Evolutionary conservation across 2,113 vertebrate species (phyloP).

Genomic region (Anser brachyrhynchus): DNA sequence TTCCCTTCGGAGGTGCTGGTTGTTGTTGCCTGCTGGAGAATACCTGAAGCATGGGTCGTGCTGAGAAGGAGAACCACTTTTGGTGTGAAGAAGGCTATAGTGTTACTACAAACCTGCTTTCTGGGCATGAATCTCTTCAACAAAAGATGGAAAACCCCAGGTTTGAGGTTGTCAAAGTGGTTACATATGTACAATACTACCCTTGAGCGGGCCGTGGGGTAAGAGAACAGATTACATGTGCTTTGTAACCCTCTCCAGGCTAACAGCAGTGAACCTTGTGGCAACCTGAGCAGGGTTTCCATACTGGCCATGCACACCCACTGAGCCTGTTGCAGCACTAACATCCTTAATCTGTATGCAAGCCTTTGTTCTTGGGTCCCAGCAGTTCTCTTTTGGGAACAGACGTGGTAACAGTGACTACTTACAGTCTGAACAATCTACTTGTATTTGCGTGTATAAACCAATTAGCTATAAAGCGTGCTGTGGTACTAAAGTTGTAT

Average conservation of each 20-base stretch:
- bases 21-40: background rate
- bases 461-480: background rate
- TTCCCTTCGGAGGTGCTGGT: background rate
- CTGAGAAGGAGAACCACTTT: background rate
- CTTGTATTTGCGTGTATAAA: background rate
- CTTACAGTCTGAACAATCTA: background rate
- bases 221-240: rapidly evolving
- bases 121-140: background rate
- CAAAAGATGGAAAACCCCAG: background rate
- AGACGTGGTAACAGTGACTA: background rate
- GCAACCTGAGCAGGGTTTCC: background rate
- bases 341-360: rapidly evolving
- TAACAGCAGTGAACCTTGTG: rapidly evolving
- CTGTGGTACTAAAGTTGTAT: background rate
- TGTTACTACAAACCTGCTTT: background rate
- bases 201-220: rapidly evolving
- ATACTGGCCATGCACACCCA: background rate
- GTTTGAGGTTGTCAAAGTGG: background rate
- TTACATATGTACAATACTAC: rapidly evolving
- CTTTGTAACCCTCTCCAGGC: background rate
- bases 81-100: rapidly evolving
- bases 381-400: background rate
- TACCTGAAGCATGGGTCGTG: background rate
- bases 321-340: background rate
- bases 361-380: background rate